Evolutionary conservation across 2,113 vertebrate species (phyloP), one percentile per base, ranked within the genome.

Genomic region (Gymnarchus niloticus): DNA sequence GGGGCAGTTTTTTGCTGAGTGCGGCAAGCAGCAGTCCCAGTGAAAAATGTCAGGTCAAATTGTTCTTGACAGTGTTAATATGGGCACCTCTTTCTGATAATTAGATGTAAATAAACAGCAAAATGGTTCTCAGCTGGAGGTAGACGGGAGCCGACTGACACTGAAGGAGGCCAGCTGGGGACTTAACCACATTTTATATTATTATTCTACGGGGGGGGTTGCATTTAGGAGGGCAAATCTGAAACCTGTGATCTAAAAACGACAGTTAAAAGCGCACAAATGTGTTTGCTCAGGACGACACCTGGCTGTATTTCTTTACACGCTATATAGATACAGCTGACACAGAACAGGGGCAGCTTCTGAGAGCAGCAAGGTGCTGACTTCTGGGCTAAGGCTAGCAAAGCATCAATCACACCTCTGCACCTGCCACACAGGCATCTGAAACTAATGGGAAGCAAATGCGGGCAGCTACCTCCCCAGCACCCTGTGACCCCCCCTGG

Each of bases 31-130:
- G 93, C 91, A 89, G 93, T 94, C 95, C 93, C 91, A 95, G 95
- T 97, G 97, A 98, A 95, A 98, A 98, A 98, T 99, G 98, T 99
- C 98, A 99, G 96, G 96, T 97, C 96, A 99, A 99, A 99, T 99
- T 97, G 96, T 96, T 99, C 96, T 97, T 99, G 98, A 99, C 98
- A 99, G 97, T 96, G 96, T 96, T 99, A 99, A 99, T 99, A 97
- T 97, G 96, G 95, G 96, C 97, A 96, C 96, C 97, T 98, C 97
- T 97, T 97, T 95, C 96, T 95, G 94, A 97, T 99, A 99, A 99
- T 99, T 97, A 97, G 96, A 98, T 98, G 97, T 99, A 99, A 98
- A 99, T 99, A 98, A 97, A 98, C 95, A 98, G 97, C 96, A 96
- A 98, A 98, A 98, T 98, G 95, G 95, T 95, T 96, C 97, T 97